Percentiles rank a stretch among this genome's conserved stretches.
phyloP scores from a whole-genome alignment of 2,797 vertebrate genomes.

The Myripristis jacobus region DNA sequence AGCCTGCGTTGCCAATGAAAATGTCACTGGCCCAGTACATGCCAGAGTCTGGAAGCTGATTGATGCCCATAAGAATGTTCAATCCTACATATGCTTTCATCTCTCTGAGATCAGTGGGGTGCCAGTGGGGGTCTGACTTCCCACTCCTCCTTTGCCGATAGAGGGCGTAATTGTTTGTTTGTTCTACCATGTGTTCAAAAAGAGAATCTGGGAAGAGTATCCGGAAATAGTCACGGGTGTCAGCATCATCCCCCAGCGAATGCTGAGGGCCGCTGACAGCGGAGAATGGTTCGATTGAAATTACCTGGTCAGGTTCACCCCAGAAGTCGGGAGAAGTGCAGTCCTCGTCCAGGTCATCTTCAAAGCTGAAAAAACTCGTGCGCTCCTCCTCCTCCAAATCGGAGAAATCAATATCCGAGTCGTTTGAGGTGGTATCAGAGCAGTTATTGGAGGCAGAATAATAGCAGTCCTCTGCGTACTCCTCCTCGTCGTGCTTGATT shows the following conservation, averaged over 20 bases:
- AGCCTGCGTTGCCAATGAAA: conserved; percentile 88
- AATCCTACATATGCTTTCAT: conserved; percentile 87
- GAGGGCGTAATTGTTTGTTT: conserved; percentile 91
- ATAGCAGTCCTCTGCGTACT: conserved; percentile 84
- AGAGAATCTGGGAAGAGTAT: conserved; percentile 90
- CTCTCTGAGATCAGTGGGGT: conserved; percentile 87
- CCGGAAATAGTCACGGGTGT: conserved; percentile 90
- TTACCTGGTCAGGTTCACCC: conserved; percentile 88
- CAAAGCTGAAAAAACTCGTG: conserved; percentile 83
- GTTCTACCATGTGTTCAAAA: conserved; percentile 91
- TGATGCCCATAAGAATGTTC: conserved; percentile 89
- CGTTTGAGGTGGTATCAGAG: conserved; percentile 85
- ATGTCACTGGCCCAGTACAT: conserved; percentile 91
- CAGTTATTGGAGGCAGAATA: conserved; percentile 85
- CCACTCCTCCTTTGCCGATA: conserved; percentile 88
- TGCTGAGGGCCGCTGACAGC: conserved; percentile 86
- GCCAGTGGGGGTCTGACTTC: conserved; percentile 87
- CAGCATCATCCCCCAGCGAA: conserved; percentile 87
- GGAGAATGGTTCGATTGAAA: conserved; percentile 85
- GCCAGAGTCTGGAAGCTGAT: conserved; percentile 86
- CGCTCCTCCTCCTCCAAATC: conserved; percentile 88
- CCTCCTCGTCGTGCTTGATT: conserved; percentile 86
- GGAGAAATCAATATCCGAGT: conserved; percentile 89
- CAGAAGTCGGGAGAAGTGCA: conserved; percentile 85
- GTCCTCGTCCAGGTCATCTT: conserved; percentile 82